Conservation (phyloP, 92 coral and sea anemone species). For the Porites divaricata region DNA sequence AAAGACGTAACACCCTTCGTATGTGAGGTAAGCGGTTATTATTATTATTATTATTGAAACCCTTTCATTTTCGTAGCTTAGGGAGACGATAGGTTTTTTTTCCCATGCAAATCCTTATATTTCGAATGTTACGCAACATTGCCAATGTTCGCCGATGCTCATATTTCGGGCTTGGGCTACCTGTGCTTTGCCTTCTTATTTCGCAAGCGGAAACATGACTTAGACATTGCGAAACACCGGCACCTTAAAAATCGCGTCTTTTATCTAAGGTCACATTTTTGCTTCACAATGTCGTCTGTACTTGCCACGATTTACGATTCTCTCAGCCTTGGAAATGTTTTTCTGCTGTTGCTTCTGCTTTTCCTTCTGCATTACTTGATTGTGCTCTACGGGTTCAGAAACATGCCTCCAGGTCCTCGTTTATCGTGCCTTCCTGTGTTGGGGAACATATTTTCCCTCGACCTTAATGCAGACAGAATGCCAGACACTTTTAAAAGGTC, state of each 20-base stretch:
- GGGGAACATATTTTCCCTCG: constrained; percentile 49
- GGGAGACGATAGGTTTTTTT: no score
- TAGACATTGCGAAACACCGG: neutral
- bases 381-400: constrained; percentile 53
- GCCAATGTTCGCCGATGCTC: no score
- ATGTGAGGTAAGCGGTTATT: no score
- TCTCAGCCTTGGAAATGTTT: constrained; percentile 23
- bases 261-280: no score
- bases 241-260: no score
- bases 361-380: constrained; percentile 39
- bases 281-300: constrained; percentile 2
- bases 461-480: neutral
- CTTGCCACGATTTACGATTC: neutral
- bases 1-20: no score
- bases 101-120: no score
- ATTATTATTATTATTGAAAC: no score
- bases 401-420: constrained; percentile 72
- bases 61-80: no score
- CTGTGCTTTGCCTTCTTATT: no score
- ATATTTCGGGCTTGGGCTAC: no score
- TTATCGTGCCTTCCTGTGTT: constrained; percentile 48
- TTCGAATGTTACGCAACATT: no score
- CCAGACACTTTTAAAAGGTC: constrained; percentile 26
- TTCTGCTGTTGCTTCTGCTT: constrained; percentile 23
- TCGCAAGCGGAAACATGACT: neutral